Evolutionary conservation across 2,113 vertebrate species (phyloP), one percentile per base, ranked within the genome.

Genomic region (Atractosteus spatula): DNA sequence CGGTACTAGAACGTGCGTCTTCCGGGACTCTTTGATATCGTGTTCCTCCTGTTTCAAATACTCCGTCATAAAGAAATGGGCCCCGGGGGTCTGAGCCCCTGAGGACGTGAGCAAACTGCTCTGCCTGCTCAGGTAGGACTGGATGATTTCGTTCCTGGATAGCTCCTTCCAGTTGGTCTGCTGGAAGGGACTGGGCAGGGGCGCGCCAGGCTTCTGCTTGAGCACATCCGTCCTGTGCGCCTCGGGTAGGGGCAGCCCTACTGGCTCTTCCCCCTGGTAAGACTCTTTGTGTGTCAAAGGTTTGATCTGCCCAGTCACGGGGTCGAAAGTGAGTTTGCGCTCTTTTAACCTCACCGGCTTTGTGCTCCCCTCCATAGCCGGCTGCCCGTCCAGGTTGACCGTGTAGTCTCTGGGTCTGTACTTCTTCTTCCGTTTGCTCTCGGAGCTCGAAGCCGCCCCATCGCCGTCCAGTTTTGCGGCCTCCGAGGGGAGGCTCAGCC

Each of bases 81-180:
- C 93, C 17, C 94, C 89, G 0, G 93, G 91, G 44, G 92, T 91
- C 75, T 95, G 92, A 43, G 90, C 89, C 12, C 94, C 95, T 0
- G 94, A 95, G 0, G 93, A 95, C 0, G 93, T 95, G 62, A 96
- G 91, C 83, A 96, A 85, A 78, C 93, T 97, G 91, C 95, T 96
- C 82, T 97, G 96, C 75, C 94, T 90, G 86, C 90, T 96, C 76
- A 97, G 90, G 89, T 98, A 97, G 0, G 95, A 94, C 87, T 98
- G 94, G 82, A 98, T 95, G 70, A 95, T 97, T 86, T 96, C 94
- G 0, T 94, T 97, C 79, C 94, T 92, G 0, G 96, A 96, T 75
- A 96, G 84, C 73, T 96, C 95, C 82, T 96, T 96, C 93, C 95
- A 96, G 91, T 97, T 96, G 13, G 93, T 95, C 86, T 96, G 95